phyloP scores from a whole-genome alignment of 2,888 invertebrate genomes.

The Acrocyrtus sp. region DNA sequence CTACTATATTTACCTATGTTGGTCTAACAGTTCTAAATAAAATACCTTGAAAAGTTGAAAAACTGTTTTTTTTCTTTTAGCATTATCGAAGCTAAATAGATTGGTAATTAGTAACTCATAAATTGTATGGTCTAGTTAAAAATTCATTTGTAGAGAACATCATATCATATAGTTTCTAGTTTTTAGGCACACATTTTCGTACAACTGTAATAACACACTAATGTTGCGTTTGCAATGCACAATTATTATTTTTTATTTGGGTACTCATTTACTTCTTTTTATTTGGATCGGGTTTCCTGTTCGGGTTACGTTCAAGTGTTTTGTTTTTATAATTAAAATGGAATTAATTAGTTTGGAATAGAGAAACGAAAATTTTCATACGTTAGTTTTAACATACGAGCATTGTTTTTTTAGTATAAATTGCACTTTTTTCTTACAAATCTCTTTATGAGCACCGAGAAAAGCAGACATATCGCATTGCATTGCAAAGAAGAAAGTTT shows the following conservation, averaged over 20 bases:
- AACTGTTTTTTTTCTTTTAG: slow-evolving; percentile 5
- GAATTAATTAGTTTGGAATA: background rate
- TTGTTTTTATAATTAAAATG: background rate
- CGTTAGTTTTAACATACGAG: too few relatives aligned
- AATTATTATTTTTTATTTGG: slow-evolving; percentile 33
- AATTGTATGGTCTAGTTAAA: background rate
- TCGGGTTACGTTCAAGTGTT: background rate
- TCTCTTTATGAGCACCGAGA: too few relatives aligned
- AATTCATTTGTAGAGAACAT: slow-evolving; percentile 10
- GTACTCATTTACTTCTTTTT: slow-evolving; percentile 41
- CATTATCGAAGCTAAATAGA: slow-evolving; percentile 13
- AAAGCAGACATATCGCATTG: too few relatives aligned
- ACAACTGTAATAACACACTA: slow-evolving; percentile 47
- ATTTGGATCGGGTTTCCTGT: background rate
- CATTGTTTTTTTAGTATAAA: too few relatives aligned
- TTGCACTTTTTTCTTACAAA: too few relatives aligned
- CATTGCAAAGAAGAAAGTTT: background rate
- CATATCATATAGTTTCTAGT: too few relatives aligned
- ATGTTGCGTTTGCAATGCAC: slow-evolving; percentile 45
- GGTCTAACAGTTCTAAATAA: slow-evolving; percentile 18
- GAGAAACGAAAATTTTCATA: too few relatives aligned
- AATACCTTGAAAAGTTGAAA: too few relatives aligned
- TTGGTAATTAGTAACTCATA: too few relatives aligned
- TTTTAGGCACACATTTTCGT: slow-evolving; percentile 52
- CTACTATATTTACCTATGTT: too few relatives aligned